Base-by-base conservation (phyloP, 2,797 vertebrate species). In the Gymnothorax reevesii region DNA sequence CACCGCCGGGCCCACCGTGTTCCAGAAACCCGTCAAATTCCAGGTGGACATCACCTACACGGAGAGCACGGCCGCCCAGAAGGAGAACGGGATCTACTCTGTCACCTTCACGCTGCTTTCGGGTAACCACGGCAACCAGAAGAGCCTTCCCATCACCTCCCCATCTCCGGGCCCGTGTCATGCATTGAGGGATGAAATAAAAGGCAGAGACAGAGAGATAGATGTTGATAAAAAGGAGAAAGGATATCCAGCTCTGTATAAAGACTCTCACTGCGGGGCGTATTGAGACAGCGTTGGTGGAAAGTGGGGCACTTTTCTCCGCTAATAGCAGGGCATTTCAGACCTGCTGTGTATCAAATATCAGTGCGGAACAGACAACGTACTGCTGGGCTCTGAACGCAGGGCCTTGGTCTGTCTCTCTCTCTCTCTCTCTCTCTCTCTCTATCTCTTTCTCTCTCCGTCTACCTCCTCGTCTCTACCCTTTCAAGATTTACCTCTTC, bases 41-140 rank as follows among this genome's bases (percentile, higher is more conserved):
- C 97, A 98, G 91, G 97, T 98, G 95, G 97, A 98, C 92, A 98
- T 98, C 94, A 98, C 97, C 71, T 98, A 98, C 94, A 96, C 96
- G 0, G 97, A 98, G 95, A 97, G 96, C 0, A 96, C 95, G 54
- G 95, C 96, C 25, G 96, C 96, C 0, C 97, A 97, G 91, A 97
- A 97, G 90, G 97, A 98, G 92, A 97, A 96, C 0, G 97, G 97
- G 90, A 97, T 98, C 93, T 98, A 98, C 94, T 98, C 97, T 0
- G 97, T 98, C 93, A 98, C 97, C 64, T 98, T 98, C 94, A 98
- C 97, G 59, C 95, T 98, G 84, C 92, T 98, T 93, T 98, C 97
- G 94, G 97, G 97, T 98, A 96, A 92, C 87, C 82, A 64, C 25
- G 57, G 73, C 83, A 73, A 80, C 83, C 49, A 54, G 20, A 60